A percentile compares a stretch with the other conserved stretches of the same genome.
Conservation (phyloP, 2,113 vertebrate species). For the Erinaceus europaeus region DNA sequence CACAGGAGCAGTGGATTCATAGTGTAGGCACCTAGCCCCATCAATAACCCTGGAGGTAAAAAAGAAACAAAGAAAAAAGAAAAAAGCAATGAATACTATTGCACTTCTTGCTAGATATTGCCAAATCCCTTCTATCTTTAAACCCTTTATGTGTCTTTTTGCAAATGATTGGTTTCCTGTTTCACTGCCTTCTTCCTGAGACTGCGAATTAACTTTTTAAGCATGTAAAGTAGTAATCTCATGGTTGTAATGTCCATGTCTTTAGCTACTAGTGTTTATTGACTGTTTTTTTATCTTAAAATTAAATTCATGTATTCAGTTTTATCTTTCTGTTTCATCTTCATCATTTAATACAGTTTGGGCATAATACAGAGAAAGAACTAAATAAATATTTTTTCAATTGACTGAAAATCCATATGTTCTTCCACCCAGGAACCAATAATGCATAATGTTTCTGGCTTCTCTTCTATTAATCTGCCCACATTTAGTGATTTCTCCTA, state of each 20-base stretch:
- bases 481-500: slow-evolving; percentile 37
- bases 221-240: neutral
- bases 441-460: neutral
- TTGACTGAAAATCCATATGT: slow-evolving; percentile 31
- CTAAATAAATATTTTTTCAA: slow-evolving; percentile 38
- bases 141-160: neutral
- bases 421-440: neutral
- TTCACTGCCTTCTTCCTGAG: neutral
- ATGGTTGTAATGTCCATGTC: neutral
- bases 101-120: neutral
- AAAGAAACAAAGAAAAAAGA: too few relatives aligned
- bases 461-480: neutral
- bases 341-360: slow-evolving; percentile 34
- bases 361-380: neutral
- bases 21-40: too few relatives aligned
- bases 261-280: neutral
- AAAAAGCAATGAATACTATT: neutral
- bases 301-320: neutral
- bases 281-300: slow-evolving; percentile 22
- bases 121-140: neutral
- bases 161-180: neutral
- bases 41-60: too few relatives aligned
- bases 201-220: slow-evolving; percentile 13
- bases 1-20: too few relatives aligned
- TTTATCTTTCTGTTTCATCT: slow-evolving; percentile 17